Evolutionary conservation across 2,113 vertebrate genomes (phyloP).

Genomic region (Chloroceryle aenea): DNA sequence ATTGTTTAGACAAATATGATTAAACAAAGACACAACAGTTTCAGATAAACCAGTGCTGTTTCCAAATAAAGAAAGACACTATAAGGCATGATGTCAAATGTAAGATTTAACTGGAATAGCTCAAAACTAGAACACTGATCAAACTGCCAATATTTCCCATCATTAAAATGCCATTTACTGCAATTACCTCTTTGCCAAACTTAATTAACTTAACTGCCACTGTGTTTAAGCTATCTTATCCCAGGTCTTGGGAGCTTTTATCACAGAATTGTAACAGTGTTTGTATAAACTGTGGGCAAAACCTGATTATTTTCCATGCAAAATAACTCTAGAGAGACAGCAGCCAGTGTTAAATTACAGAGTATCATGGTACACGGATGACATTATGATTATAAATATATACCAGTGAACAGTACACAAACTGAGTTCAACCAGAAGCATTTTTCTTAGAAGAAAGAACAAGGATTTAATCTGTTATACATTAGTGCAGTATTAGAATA

Average conservation of each 20-base stretch:
- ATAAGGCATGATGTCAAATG: neutral
- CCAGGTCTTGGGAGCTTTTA: neutral
- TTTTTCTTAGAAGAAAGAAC: neutral
- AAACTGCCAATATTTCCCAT: neutral
- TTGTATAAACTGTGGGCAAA: neutral
- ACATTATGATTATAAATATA: neutral
- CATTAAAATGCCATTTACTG: neutral
- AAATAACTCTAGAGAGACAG: neutral
- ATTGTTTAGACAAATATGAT: neutral
- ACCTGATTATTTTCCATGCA: neutral
- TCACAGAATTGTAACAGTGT: neutral
- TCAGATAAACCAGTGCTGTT: neutral
- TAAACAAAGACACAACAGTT: neutral
- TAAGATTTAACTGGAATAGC: neutral
- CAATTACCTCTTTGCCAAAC: neutral
- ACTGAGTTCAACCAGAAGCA: neutral
- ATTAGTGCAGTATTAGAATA: neutral
- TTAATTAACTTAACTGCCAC: neutral
- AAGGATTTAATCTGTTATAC: neutral
- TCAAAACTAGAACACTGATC: neutral
- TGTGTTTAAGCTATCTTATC: neutral
- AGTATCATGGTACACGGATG: neutral
- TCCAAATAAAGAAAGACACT: neutral
- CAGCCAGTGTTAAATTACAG: neutral
- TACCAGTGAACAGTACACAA: neutral